phyloP scores from a whole-genome alignment of 2,888 invertebrate genomes.

The Athrips mouffetella region DNA sequence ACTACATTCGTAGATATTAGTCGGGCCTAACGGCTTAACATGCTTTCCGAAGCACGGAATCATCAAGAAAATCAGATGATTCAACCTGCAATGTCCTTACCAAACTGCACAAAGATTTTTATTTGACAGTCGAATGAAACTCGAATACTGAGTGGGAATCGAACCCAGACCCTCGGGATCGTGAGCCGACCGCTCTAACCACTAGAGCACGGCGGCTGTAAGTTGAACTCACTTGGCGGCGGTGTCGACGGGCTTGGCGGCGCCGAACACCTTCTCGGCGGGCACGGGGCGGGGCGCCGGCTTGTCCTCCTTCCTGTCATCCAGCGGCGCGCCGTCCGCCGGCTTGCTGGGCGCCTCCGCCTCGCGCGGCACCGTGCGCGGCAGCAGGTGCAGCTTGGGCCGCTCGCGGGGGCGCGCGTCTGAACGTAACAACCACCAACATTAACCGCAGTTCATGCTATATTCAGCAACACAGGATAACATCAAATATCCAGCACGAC shows the following conservation, averaged over 20 bases:
- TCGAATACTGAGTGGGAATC: background rate
- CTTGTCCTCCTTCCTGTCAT: constrained; percentile 34
- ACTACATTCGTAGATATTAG: too few species aligned
- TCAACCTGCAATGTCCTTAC: too few species aligned
- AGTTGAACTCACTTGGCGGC: constrained; percentile 80
- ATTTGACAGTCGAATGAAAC: too few species aligned
- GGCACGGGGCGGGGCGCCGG: constrained; percentile 72
- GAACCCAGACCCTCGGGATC: background rate
- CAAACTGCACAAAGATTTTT: too few species aligned
- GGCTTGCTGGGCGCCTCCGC: constrained; percentile 50
- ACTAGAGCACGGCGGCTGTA: background rate
- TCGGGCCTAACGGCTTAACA: too few species aligned
- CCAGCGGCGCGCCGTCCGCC: constrained; percentile 49
- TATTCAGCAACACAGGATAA: too few species aligned
- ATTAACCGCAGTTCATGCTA: too few species aligned
- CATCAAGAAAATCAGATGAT: too few species aligned
- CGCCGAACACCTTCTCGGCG: constrained; percentile 92
- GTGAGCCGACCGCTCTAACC: background rate
- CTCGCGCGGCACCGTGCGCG: constrained; percentile 87
- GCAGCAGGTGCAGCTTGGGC: constrained; percentile 87
- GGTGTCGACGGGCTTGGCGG: constrained; percentile 96
- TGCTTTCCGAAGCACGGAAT: too few species aligned
- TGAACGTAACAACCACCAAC: constrained; percentile 21
- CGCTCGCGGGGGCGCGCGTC: constrained; percentile 81
- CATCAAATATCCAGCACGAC: too few species aligned